Conservation (phyloP, 2,113 vertebrate species). For the Dicrurus megarhynchus region DNA sequence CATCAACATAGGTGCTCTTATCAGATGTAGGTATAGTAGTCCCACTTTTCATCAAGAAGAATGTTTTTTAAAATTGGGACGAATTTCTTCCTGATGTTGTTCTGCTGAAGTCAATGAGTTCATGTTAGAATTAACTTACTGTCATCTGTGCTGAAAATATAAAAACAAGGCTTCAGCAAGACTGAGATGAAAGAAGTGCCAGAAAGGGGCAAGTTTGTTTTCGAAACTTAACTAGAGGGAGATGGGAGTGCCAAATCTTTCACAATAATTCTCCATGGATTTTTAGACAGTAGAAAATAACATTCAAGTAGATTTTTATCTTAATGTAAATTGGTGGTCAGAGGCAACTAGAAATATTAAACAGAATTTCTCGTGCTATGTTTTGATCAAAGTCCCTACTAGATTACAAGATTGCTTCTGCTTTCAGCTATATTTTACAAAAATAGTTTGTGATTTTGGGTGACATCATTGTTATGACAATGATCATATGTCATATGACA, state of each 20-base stretch:
- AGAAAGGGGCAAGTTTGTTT: neutral
- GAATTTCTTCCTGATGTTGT: neutral
- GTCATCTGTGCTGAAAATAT: neutral
- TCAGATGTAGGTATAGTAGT: neutral
- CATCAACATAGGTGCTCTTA: neutral
- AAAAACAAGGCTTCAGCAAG: neutral
- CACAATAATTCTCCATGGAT: neutral
- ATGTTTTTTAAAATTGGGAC: neutral
- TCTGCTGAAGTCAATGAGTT: neutral
- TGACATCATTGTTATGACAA: neutral
- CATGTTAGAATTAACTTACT: neutral
- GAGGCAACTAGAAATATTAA: neutral
- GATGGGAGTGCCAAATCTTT: neutral
- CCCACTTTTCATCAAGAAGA: neutral
- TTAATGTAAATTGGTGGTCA: neutral
- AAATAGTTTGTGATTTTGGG: neutral
- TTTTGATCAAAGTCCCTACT: neutral
- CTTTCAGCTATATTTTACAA: neutral
- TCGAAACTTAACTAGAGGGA: neutral
- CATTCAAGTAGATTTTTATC: neutral
- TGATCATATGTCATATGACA: too few relatives aligned
- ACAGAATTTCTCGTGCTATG: neutral
- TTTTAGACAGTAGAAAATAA: neutral
- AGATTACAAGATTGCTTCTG: neutral
- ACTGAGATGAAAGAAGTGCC: neutral